Base-by-base conservation (phyloP, 2,888 invertebrate genomes). In the Pantelozetes paolii region DNA sequence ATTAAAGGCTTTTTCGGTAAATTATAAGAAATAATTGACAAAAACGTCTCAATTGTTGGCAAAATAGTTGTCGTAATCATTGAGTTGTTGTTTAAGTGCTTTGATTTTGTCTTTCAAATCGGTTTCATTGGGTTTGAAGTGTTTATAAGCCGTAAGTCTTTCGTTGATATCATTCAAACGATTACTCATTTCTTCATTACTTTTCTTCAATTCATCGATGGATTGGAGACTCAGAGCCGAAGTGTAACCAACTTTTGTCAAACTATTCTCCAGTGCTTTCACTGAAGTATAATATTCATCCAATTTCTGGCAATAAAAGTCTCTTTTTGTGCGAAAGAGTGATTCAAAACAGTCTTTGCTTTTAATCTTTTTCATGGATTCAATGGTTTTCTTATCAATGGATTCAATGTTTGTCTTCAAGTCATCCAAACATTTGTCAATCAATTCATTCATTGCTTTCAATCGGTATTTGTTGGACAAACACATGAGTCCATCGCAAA, bases 51-150 rank as follows among this genome's bases (percentile, higher is more conserved):
- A 32, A 32, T 30, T 1, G 32, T 62, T 62, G 20, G 23, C n/a
- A 23, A 67, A 67, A 42, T 40, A 40, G 42, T 67, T 40, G 67
- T 67, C 67, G 20, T 40, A 67, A 42, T 67, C 42, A 42, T 40
- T 67, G 23, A 67, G 20, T 20, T 67, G 20, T 23, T 36, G 9
- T 32, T 42, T 67, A 18, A 67, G 20, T 20, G 8, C 40, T 42
- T 40, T 67, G 42, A 67, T 42, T 67, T 42, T 67, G 23, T 67
- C 20, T 26, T 23, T 40, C 15, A 67, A 15, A 13, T 67, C 42
- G 5, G 15, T 40, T 40, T 67, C 67, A 9, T 40, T 67, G 1
- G 67, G 42, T 6, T 20, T 42, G 23, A 67, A 67, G n/a, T 23
- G 20, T 67, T 67, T 67, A 13, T 42, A 67, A 42, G 40, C 67